A percentile compares a stretch with the other conserved stretches of the same genome.
Conservation (phyloP, 2,113 vertebrate genomes). For the Pachypanchax playfairii region DNA sequence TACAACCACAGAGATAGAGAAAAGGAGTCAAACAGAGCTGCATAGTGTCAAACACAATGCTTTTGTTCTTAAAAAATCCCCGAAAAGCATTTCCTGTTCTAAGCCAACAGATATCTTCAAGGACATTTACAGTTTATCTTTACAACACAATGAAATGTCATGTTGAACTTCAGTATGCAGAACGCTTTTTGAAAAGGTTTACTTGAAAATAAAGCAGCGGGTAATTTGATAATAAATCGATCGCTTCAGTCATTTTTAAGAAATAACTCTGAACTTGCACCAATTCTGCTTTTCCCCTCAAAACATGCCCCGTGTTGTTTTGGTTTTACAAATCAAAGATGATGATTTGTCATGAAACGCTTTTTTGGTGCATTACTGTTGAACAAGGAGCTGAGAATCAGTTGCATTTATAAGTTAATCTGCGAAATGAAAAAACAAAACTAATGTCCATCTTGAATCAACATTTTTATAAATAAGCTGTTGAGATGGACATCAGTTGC, state of each 20-base stretch:
- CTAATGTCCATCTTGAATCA: conserved; percentile 1
- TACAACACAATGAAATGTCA: conserved; percentile 9
- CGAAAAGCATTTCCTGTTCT: conserved; percentile 4
- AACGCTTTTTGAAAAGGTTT: neutral
- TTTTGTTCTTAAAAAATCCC: neutral
- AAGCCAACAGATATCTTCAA: conserved; percentile 18
- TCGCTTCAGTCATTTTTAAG: neutral
- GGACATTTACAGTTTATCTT: conserved; percentile 9
- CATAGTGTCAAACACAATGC: conserved; percentile 19
- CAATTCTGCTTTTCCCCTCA: neutral
- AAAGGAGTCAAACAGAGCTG: conserved; percentile 22
- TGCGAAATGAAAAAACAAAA: neutral
- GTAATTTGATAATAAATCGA: neutral
- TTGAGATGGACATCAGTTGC: conserved; percentile 23
- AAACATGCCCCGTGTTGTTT: neutral
- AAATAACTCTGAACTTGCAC: neutral
- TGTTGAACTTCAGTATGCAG: neutral
- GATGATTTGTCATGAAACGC: neutral
- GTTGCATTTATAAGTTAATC: neutral
- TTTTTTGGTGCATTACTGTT: neutral
- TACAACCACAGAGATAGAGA: conserved; percentile 34
- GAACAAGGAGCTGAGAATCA: neutral
- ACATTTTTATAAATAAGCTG: neutral
- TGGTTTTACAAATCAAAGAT: neutral
- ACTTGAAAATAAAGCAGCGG: neutral